Base-by-base conservation (phyloP, 1,140 invertebrate species). In the Tetraneura akinire region DNA sequence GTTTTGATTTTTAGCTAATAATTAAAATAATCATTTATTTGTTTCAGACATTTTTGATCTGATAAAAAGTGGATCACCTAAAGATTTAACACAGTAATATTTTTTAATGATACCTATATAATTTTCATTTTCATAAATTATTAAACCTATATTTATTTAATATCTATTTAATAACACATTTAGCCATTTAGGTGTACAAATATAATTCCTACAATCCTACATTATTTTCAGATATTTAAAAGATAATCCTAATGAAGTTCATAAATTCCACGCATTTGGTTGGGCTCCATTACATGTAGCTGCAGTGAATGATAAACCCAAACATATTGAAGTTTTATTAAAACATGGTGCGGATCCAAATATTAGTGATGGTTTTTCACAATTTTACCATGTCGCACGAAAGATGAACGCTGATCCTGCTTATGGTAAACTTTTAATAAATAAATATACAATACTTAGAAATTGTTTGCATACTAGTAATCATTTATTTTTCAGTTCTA, bases 281-380 rank as follows among this genome's bases (percentile, higher is more conserved):
- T 96, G 95, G 94, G 96, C 93, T 64, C 89, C 93, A 16, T 86
- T 97, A 47, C 94, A 96, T 86, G 89, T 91, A 66, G 94, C 94
- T 78, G 92, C 92, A 37, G 91, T 95, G 21, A 96, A 94, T 87
- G 90, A 90, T 62, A 89, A 90, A 82, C 80, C 86, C 26, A 88
- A 90, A 32, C 89, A 89, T 80, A 88, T 95, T 3, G 88, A 89
- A 85, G 85, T 90, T 81, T 86, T 97, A 29, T 84, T 97, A 47
- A 86, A 90, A 18, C 86, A 89, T 80, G 95, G 95, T 32, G 94
- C 94, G 47, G 90, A 95, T 86, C 89, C 91, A 4, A 92, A 96
- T 87, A 83, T 91, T 11, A 90, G 88, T 57, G 95, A 97, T 87
- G 90, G 93, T 60, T 97, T 93, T 86, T 88, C 90, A 5, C 94